Base-by-base conservation (phyloP, 92 coral and sea anemone species). In the Phenganax subtilis region DNA sequence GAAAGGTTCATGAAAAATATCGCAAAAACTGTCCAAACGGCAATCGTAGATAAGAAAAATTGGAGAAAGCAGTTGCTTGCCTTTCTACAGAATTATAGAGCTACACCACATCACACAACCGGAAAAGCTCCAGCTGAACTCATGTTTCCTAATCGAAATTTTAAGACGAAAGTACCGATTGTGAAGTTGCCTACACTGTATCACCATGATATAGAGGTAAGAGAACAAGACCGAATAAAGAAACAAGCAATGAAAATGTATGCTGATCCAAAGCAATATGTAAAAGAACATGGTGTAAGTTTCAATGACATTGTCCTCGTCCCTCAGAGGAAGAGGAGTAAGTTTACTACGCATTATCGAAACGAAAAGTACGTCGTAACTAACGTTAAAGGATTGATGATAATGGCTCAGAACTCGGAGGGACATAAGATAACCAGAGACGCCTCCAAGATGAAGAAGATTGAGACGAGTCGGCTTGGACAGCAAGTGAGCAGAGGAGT, bases 261-360 rank as follows among this genome's bases (percentile, higher is more conserved):
- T 71, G 75, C 75, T 29, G 75, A 71, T 10, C 10, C 10, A 71
- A 71, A 71, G 88, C 71, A 85, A 88, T 57, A 82, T 76, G 56
- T 88, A 84, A 29, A 76, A 71, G 53, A 57, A n/a, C 62, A 57
- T 57, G 62, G 17, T 57, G 62, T 57, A 57, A 11, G 62, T n/a
- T 1, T 57, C 17, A n/a, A 57, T 57, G 62, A 57, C 17, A 57
- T 57, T 1, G 62, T 57, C 15, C 17, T 57, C 15, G 62, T 57
- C 17, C 62, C 62, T 57, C 62, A 57, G 17, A n/a, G 17, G 17
- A 57, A 57, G 12, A 11, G 62, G 62, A 57, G 17, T 55, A 71
- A 71, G 75, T 71, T 71, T 31, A 71, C 54, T 30, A 71, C 75
- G 9, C 75, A 52, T 3, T 59, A 37, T 37, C 47, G 47, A 37